Evolutionary conservation across 1,140 invertebrate genomes (phyloP).

Genomic region (Mylabris phalerata): DNA sequence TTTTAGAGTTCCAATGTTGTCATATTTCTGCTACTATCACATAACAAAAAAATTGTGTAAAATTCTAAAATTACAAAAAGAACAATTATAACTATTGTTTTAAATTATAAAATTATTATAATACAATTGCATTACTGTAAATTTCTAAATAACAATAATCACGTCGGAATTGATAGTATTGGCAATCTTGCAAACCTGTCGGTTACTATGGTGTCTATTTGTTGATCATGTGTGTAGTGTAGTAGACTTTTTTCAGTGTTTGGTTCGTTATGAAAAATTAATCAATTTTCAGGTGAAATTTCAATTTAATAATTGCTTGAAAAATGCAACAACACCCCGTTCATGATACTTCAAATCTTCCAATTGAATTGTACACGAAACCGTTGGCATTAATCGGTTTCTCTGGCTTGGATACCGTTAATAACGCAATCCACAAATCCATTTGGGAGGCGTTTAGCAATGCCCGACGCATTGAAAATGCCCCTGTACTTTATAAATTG

Average conservation of each 20-base stretch:
- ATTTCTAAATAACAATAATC: too few species aligned
- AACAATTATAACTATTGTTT: too few species aligned
- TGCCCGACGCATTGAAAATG: slow-evolving; percentile 69
- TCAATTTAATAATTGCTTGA: background rate
- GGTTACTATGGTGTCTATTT: too few species aligned
- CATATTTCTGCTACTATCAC: too few species aligned
- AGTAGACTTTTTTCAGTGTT: background rate
- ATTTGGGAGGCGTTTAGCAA: slow-evolving; percentile 90
- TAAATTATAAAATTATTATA: too few species aligned
- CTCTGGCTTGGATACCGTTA: slow-evolving; percentile 74
- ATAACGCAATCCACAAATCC: slow-evolving; percentile 78
- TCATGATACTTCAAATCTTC: slow-evolving; percentile 50
- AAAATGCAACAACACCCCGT: slow-evolving; percentile 2
- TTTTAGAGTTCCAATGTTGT: too few species aligned
- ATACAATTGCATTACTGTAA: too few species aligned
- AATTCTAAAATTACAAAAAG: too few species aligned
- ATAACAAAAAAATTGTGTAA: too few species aligned
- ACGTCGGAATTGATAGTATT: too few species aligned
- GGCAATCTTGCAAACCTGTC: too few species aligned
- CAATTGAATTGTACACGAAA: slow-evolving; percentile 66
- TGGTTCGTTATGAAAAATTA: background rate
- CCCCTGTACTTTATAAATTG: slow-evolving; percentile 80
- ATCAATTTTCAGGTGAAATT: background rate
- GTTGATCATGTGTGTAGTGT: too few species aligned
- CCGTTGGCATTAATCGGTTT: slow-evolving; percentile 79